Conservation (phyloP, 1,140 invertebrate genomes). For the Patella vulgata region DNA sequence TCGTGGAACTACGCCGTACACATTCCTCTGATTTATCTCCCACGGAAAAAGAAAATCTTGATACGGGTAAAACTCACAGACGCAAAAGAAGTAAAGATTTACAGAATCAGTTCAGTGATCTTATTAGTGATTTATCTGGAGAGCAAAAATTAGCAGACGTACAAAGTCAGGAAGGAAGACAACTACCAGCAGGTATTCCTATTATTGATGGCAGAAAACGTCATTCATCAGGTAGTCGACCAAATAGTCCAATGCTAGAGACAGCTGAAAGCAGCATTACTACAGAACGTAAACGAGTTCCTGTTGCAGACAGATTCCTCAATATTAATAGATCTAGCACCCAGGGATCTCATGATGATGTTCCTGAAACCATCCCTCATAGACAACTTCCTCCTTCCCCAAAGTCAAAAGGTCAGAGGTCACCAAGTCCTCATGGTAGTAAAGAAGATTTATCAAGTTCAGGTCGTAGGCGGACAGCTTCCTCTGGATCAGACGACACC, state of each 20-base stretch:
- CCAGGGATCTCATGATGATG: slow-evolving; percentile 8
- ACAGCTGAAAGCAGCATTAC: slow-evolving; percentile 2
- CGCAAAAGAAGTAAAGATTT: slow-evolving; percentile 37
- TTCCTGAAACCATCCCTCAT: slow-evolving; percentile 16
- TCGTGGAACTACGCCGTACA: too few relatives aligned
- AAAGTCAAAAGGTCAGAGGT: slow-evolving; percentile 29
- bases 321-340: slow-evolving; percentile 30
- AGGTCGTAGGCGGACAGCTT: slow-evolving; percentile 19
- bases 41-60: slow-evolving; percentile 9
- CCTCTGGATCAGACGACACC: slow-evolving; percentile 37
- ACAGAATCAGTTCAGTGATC: slow-evolving; percentile 19
- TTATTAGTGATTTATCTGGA: slow-evolving; percentile 12
- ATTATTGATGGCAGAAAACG: slow-evolving; percentile 45
- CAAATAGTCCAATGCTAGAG: slow-evolving; percentile 38
- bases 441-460: slow-evolving; percentile 19
- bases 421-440: slow-evolving; percentile 10
- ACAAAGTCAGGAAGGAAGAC: slow-evolving; percentile 16
- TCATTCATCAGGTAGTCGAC: slow-evolving; percentile 44
- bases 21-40: slow-evolving; percentile 8
- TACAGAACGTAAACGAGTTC: slow-evolving; percentile 25
- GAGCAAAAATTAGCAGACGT: slow-evolving; percentile 15
- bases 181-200: slow-evolving; percentile 23
- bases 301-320: slow-evolving; percentile 35
- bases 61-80: slow-evolving; percentile 29
- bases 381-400: slow-evolving; percentile 25